Evolutionary conservation across 2,888 invertebrate genomes (phyloP), one percentile per base, ranked within the genome.

Genomic region (Ypsolopha sequella): DNA sequence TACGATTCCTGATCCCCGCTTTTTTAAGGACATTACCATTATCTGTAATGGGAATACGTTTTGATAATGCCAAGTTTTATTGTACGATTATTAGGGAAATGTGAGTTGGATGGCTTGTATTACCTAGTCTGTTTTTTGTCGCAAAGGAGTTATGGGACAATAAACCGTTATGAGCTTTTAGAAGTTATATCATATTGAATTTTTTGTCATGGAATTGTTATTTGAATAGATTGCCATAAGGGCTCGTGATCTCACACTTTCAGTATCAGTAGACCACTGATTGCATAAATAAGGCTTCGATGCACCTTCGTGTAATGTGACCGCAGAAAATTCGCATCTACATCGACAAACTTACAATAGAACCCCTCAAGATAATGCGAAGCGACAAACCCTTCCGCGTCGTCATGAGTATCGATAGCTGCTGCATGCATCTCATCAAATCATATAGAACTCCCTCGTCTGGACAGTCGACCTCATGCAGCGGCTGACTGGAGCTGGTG

Each of bases 21-120:
- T 84, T 84, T 82, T 85, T 79, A 76, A 71, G 74, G 72, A 62
- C 80, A 82, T 81, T 72, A 79, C 80, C 84, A 76, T 85, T 82
- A 84, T 73, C 68, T 73, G 72, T 79, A 80, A 85, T 82, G 82
- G 82, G 68, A 74, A 74, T 78, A 76, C 76, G 78, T 82, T 84
- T 76, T 84, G 80, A 81, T 84, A 85, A 82, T 79, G 77, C 73
- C 62, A 62, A 77, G 76, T 80, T 80, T 78, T 72, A 80, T 73
- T 80, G 78, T 68, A 68, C 73, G 73, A 76, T 75, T 80, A 75
- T 76, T 74, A 70, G 70, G 72, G 68, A 73, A 71, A 76, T 65
- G 66, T 60, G 63, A 66, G 59, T 68, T 64, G 61, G 60, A 73
- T 72, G 67, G 57, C 64, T 60, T 66, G 60, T 65, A 78, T 73